Evolutionary conservation across 2,113 vertebrate species (phyloP), one percentile per base, ranked within the genome.

Genomic region (Hiodon alosoides): DNA sequence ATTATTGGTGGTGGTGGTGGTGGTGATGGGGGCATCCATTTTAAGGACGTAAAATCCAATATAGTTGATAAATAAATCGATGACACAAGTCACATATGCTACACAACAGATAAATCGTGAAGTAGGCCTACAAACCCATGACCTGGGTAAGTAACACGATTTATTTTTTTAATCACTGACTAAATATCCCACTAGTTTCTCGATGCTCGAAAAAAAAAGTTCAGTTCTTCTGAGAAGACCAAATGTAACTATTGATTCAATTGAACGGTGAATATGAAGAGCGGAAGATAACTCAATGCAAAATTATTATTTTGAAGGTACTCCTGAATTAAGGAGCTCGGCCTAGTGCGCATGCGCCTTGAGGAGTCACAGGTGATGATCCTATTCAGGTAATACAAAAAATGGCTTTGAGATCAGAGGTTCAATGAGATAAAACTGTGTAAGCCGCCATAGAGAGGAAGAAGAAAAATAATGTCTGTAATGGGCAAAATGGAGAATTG

Each of bases 401-500:
- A 89, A 94, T 94, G 91, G 87, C 89, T 90, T 88, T 88, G 90
- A 86, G 86, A 89, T 89, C 88, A 81, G 84, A 89, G 87, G 86
- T 85, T 90, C 83, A 85, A 90, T 90, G 87, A 87, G 89, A 89
- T 88, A 91, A 86, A 84, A 87, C 81, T 87, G 89, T 86, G 88
- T 92, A 89, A 93, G 88, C 90, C 71, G 87, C 81, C 78, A 52
- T 67, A 77, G 75, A 79, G 78, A 84, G 74, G 83, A 78, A 83
- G 82, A 88, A 80, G 83, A 89, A 76, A 84, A 81, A 91, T 79
- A 86, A 97, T 98, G 95, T 97, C 96, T 90, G 81, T 98, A 86
- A 94, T 96, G 86, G 95, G 92, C 86, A 95, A 93, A 91, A 97
- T 97, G 93, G 94, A 93, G 81, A 95, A 97, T 85, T 98, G 96